These are phyloP conservation scores for Ridgeia piscesae DNA, from an alignment of 1,140 invertebrate genomes.

Conservation along the genomic window DNA sequence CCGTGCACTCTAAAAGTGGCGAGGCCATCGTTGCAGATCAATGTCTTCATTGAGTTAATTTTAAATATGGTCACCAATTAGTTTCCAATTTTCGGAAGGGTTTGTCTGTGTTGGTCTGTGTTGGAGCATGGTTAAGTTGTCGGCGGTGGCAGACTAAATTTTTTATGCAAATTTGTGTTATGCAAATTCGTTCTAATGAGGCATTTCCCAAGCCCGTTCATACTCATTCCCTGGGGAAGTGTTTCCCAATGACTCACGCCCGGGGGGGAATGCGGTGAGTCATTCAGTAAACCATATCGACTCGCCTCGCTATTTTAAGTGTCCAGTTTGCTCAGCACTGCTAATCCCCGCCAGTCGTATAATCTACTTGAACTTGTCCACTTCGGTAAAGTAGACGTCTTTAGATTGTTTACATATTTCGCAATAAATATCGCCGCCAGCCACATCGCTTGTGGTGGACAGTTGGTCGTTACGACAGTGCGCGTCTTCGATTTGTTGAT, in stretches of 20 bases:
- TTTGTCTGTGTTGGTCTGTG: not conserved
- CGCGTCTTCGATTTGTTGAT: not conserved
- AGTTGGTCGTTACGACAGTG: not conserved
- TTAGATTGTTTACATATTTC: conserved; percentile 1
- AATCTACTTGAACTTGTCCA: not conserved
- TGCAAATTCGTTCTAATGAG: not conserved
- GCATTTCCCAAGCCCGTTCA: not conserved
- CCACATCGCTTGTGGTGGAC: not conserved
- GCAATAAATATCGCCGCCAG: not conserved
- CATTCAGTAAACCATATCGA: not conserved
- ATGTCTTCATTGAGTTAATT: not conserved
- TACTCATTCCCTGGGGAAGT: not conserved
- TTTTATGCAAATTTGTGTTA: not conserved
- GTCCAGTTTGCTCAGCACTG: not conserved
- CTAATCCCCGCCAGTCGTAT: not conserved
- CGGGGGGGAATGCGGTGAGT: not conserved
- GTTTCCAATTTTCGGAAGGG: not conserved
- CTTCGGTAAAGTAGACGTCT: not conserved
- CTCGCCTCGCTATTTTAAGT: not conserved
- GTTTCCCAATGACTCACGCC: not conserved
- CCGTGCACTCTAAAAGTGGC: not conserved
- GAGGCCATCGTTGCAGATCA: not conserved
- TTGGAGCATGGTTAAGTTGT: no score
- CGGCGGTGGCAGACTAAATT: no score
- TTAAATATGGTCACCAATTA: not conserved